Evolutionary conservation across 2,888 invertebrate species (phyloP), one percentile per base, ranked within the genome.

Genomic region (Hylaea fasciaria): DNA sequence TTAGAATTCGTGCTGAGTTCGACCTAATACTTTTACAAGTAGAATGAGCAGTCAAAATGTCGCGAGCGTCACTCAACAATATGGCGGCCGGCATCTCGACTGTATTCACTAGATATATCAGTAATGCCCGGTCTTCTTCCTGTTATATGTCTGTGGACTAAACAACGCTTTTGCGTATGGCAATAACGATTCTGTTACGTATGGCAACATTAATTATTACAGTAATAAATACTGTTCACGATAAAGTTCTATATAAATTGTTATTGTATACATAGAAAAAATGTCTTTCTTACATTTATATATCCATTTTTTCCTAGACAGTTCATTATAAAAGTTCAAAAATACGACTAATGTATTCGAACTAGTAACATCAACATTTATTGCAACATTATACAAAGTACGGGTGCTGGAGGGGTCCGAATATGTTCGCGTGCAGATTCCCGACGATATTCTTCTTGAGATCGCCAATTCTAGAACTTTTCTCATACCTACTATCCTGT

Each of bases 161-260:
- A n/a, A n/a, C n/a, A 53, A 51, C 46, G 41, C 32, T 56, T 48
- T 56, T 40, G 40, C 14, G n/a, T 51, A 44, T 56, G 37, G 50
- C 49, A 62, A 49, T 46, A 8, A 22, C 12, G 17, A 41, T 32
- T 43, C 56, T 47, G 47, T 68, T 64, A 44, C 62, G 49, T 61
- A 61, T 58, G 51, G 61, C 63, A 69, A 67, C 56, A 62, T 47
- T 60, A 41, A 40, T 49, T 54, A 41, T 28, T n/a, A n/a, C n/a
- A 50, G 47, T 56, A 56, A n/a, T 60, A 65, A 51, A 62, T 47
- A 44, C 41, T 32, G 53, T 12, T 32, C 16, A 17, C n/a, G 45
- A 55, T 60, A 55, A 46, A 55, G 40, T 44, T 58, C 50, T 49
- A 54, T 44, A 54, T 44, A 58, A 57, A 58, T 57, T 17, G 47